These are phyloP conservation scores for Metaphire vulgaris DNA, from an alignment of 1,140 invertebrate species.

Conservation along the genomic window DNA sequence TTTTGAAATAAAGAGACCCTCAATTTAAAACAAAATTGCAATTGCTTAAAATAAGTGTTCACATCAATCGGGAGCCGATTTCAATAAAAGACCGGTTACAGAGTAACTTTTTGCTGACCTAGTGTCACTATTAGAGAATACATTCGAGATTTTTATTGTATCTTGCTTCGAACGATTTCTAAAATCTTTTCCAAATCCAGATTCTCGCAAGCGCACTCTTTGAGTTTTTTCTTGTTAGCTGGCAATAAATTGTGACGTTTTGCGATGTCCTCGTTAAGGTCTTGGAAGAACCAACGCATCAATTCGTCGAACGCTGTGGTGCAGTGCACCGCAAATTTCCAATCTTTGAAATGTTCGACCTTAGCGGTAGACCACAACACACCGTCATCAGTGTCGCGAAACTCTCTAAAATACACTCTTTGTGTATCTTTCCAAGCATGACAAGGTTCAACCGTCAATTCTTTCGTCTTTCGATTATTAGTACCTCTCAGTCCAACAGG, in stretches of 20 bases:
- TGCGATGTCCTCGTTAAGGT: neutral
- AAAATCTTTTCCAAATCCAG: no score
- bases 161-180: no score
- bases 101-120: no score
- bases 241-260: conserved; percentile 7
- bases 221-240: no score
- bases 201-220: no score
- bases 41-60: no score
- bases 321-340: neutral
- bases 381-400: neutral
- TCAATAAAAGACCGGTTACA: no score
- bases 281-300: conserved; percentile 6
- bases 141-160: no score
- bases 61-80: no score
- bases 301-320: neutral
- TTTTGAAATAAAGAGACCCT: no score
- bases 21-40: no score
- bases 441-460: neutral
- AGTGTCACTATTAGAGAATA: no score
- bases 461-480: neutral
- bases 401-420: neutral
- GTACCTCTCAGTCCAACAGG: neutral
- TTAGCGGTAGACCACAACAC: neutral
- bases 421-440: neutral
- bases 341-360: neutral